Percentiles rank a stretch among this genome's conserved stretches.
Evolutionary conservation across 2,888 invertebrate genomes (phyloP).

Genomic region (Nomada ruficornis): DNA sequence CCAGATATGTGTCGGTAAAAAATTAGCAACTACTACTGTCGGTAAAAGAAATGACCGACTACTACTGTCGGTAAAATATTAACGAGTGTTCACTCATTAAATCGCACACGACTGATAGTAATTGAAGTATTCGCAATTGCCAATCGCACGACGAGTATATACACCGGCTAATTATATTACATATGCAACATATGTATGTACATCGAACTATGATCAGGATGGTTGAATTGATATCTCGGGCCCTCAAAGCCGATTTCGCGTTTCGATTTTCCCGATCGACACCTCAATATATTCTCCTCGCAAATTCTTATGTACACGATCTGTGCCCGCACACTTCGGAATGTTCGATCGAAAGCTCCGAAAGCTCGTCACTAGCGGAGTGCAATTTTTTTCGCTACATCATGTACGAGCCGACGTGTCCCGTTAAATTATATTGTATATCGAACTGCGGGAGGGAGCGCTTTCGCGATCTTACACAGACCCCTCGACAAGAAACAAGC

Average conservation of each 20-base stretch:
- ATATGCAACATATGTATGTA: constrained; percentile 56
- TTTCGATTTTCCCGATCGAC: neutral
- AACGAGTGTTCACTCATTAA: neutral
- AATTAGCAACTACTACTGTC: neutral
- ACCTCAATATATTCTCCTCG: neutral
- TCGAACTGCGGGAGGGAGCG: constrained; percentile 50
- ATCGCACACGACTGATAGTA: neutral
- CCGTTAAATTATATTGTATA: constrained; percentile 29
- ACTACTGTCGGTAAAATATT: neutral
- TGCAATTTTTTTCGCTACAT: constrained; percentile 2
- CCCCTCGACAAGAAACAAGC: constrained; percentile 35
- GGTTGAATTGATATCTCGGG: constrained; percentile 48
- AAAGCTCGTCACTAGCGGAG: constrained; percentile 11
- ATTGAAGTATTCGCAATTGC: constrained; percentile 8
- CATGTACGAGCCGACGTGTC: constrained; percentile 1
- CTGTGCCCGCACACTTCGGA: constrained; percentile 6
- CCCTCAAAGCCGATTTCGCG: neutral
- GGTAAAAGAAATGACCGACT: neutral
- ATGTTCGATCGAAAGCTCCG: constrained; percentile 28
- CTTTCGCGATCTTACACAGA: constrained; percentile 10
- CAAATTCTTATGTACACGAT: neutral
- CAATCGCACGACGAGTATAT: constrained; percentile 28
- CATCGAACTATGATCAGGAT: constrained; percentile 52
- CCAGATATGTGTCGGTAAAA: too few species aligned
- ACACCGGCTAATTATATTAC: constrained; percentile 53